Percentiles rank a stretch among this genome's conserved stretches.
Conservation (phyloP, 2,113 vertebrate genomes). For the Zingel zingel region DNA sequence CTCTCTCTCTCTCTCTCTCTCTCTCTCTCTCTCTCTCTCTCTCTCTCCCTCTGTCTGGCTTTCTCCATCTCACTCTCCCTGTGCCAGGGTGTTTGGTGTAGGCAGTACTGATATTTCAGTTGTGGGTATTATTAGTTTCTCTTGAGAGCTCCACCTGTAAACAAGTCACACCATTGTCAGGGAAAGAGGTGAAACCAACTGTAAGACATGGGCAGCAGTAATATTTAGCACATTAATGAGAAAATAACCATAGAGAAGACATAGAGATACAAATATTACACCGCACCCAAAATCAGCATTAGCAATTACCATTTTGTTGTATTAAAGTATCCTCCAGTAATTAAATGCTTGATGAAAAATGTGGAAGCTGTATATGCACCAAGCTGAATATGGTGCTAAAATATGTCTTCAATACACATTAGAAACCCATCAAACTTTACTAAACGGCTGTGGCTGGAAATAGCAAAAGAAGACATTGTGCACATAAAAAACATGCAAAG, state of each 20-base stretch:
- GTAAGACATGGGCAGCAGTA: slow-evolving; percentile 25
- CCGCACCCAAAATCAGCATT: not conserved
- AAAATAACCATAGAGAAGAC: slow-evolving; percentile 16
- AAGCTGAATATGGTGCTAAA: too few species aligned
- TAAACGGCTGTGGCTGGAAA: too few species aligned
- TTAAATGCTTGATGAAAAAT: too few species aligned
- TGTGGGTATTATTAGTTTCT: slow-evolving; percentile 56
- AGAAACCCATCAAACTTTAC: too few species aligned
- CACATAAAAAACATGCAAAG: too few species aligned
- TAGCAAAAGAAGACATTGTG: too few species aligned
- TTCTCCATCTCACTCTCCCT: slow-evolving; percentile 7
- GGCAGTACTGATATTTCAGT: slow-evolving; percentile 53
- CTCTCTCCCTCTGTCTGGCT: not conserved
- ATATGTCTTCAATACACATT: too few species aligned
- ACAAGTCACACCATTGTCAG: slow-evolving; percentile 54
- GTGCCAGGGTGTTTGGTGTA: slow-evolving; percentile 11
- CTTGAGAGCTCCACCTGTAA: slow-evolving; percentile 54
- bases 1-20: not conserved
- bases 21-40: not conserved
- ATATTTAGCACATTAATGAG: slow-evolving; percentile 21
- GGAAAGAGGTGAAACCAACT: slow-evolving; percentile 39
- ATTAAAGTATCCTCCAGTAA: too few species aligned
- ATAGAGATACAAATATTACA: not conserved
- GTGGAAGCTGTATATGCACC: too few species aligned
- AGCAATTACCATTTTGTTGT: not conserved